phyloP scores from a whole-genome alignment of 2,797 vertebrate genomes.

The Amphiprion clarkii region DNA sequence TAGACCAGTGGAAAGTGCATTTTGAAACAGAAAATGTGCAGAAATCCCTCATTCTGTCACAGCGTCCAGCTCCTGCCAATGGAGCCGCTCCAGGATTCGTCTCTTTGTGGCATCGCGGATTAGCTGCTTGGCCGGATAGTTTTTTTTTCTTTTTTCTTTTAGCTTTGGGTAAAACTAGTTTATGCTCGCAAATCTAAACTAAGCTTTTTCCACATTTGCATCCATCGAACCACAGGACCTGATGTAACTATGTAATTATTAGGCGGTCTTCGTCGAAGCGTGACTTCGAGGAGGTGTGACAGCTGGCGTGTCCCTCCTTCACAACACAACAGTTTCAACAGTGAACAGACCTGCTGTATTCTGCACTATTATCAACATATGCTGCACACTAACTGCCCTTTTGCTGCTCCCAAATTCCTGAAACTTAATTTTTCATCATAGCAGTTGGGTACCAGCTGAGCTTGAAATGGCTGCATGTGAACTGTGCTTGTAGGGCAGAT shows the following conservation, averaged over 20 bases:
- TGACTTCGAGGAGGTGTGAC: slow-evolving; percentile 70
- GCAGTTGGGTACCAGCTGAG: slow-evolving; percentile 26
- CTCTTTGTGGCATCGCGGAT: slow-evolving; percentile 63
- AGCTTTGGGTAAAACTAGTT: slow-evolving; percentile 45
- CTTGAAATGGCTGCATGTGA: slow-evolving; percentile 44
- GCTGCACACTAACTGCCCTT: slow-evolving; percentile 29
- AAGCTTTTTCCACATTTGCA: slow-evolving; percentile 45
- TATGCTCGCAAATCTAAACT: slow-evolving; percentile 47
- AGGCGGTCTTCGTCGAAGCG: slow-evolving; percentile 43
- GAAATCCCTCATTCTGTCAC: slow-evolving; percentile 57
- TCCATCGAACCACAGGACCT: slow-evolving; percentile 48
- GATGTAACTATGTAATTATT: slow-evolving; percentile 62
- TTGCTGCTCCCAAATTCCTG: slow-evolving; percentile 14
- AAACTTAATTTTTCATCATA: slow-evolving; percentile 28
- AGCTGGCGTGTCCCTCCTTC: slow-evolving; percentile 51
- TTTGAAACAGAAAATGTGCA: slow-evolving; percentile 61
- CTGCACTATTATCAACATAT: slow-evolving; percentile 45
- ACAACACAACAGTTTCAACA: slow-evolving; percentile 38
- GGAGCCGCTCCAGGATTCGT: slow-evolving; percentile 60
- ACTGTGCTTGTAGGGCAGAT: slow-evolving; percentile 46
- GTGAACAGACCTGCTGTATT: slow-evolving; percentile 35
- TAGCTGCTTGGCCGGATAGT: slow-evolving; percentile 57
- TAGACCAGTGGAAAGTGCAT: slow-evolving; percentile 8
- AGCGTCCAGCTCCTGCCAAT: slow-evolving; percentile 46
- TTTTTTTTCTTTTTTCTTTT: neutral